phyloP scores from a whole-genome alignment of 2,797 vertebrate genomes.

The Halcyon smyrnensis region DNA sequence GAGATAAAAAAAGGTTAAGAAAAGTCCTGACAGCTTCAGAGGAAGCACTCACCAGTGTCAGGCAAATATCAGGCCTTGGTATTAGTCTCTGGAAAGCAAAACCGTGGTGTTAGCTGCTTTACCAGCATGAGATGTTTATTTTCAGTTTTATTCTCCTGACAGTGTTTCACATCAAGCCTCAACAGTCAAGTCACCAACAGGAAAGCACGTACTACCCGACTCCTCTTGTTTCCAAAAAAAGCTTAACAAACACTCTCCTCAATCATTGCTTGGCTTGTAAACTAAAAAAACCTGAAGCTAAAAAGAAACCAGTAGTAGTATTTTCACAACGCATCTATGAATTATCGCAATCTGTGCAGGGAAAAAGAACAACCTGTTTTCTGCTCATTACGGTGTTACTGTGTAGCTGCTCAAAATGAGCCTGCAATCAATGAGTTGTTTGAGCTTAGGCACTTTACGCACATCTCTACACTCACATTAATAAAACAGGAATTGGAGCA shows the following conservation, averaged over 20 bases:
- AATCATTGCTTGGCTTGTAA: not conserved
- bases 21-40: not conserved
- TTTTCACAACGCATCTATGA: slow-evolving; percentile 8
- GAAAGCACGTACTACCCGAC: not conserved
- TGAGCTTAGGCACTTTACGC: not conserved
- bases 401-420: not conserved
- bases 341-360: not conserved
- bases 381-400: not conserved
- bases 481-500: not conserved
- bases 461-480: not conserved
- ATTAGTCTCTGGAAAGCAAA: not conserved
- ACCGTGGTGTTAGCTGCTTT: not conserved
- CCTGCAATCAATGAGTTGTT: not conserved
- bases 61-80: not conserved
- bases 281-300: not conserved
- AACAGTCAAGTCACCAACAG: not conserved
- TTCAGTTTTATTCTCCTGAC: not conserved
- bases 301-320: not conserved
- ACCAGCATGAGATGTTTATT: not conserved
- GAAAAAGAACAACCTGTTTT: slow-evolving; percentile 23
- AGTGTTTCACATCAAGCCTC: not conserved
- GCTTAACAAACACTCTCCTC: not conserved
- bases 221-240: not conserved
- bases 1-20: not conserved
- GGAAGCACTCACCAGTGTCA: not conserved